Evolutionary conservation across 2,888 invertebrate genomes (phyloP), one percentile per base, ranked within the genome.

Genomic region (Orchestes rusci): DNA sequence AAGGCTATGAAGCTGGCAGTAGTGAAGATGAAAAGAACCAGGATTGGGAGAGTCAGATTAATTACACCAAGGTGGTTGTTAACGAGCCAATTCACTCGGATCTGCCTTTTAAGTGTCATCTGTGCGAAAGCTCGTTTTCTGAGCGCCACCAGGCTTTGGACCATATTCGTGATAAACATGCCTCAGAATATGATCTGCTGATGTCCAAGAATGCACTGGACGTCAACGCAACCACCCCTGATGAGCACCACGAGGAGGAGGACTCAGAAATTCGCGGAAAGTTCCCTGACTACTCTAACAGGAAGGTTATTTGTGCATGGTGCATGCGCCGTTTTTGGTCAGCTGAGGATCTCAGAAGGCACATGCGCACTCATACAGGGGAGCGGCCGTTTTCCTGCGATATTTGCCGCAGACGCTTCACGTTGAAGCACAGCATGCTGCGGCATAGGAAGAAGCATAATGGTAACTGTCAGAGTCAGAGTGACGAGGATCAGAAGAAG

Each of bases 301-400:
- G 89, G 59, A 89, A 89, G 74, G 89, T 84, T 4, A 85, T 89
- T 43, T 91, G 94, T 65, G 91, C 92, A 0, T 90, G 94, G 62
- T 95, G 94, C 66, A 77, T 92, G 64, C 84, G 93, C 49, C 81
- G 92, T 34, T 94, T 94, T 71, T 93, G 92, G 92, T 93, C 93
- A 0, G 88, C 92, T 0, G 93, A 94, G 65, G 94, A 95, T 66
- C 72, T 94, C 3, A 76, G 93, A 0, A 79, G 93, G 0, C 95
- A 95, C 68, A 93, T 94, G 90, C 74, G 92, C 15, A 93, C 92
- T 0, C 94, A 95, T 65, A 88, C 89, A 0, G 92, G 92, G 0
- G 93, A 93, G 63, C 72, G 92, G 1, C 93, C 93, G 0, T 94
- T 92, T 66, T 86, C 87, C 46, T 94, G 93, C 64, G 89, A 91